A percentile compares a stretch with the other conserved stretches of the same genome.
Evolutionary conservation across 2,797 vertebrate genomes (phyloP).

Genomic region (Babyrousa celebensis): DNA sequence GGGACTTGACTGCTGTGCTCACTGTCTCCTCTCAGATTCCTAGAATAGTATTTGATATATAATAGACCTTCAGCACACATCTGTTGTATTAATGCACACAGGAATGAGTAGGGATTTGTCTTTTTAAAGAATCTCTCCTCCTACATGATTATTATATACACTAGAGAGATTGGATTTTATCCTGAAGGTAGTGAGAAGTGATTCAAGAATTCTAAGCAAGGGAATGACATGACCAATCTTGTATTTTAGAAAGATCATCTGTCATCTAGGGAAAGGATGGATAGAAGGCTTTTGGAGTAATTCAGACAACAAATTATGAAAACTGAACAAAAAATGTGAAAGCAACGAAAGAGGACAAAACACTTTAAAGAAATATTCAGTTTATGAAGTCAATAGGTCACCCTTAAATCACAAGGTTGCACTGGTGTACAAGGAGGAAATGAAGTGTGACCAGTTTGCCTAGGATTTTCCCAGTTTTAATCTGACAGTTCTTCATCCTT

Average conservation of each 20-base stretch:
- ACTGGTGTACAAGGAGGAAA: not conserved
- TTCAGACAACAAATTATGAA: slow-evolving; percentile 12
- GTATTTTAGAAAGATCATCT: slow-evolving; percentile 12
- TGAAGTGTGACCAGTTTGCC: not conserved
- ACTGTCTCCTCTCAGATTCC: not conserved
- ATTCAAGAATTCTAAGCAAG: slow-evolving; percentile 23
- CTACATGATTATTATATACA: slow-evolving; percentile 20
- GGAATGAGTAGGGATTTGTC: not conserved
- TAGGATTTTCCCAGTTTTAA: not conserved
- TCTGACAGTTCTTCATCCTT: not conserved
- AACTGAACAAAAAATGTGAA: not conserved
- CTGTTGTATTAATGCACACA: not conserved
- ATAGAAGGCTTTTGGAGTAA: not conserved
- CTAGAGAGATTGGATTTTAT: slow-evolving; percentile 36
- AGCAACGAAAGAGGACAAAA: not conserved
- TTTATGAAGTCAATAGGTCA: not conserved
- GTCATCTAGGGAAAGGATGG: not conserved
- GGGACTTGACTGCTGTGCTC: not conserved
- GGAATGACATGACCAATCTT: not conserved
- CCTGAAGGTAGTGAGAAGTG: not conserved
- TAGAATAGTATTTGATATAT: not conserved
- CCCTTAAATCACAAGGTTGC: not conserved
- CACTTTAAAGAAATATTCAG: not conserved
- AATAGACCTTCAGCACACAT: not conserved
- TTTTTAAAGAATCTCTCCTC: not conserved